A percentile compares a stretch with the other conserved stretches of the same genome.
Conservation (phyloP, 2,113 vertebrate genomes). For the Alethe diademata region DNA sequence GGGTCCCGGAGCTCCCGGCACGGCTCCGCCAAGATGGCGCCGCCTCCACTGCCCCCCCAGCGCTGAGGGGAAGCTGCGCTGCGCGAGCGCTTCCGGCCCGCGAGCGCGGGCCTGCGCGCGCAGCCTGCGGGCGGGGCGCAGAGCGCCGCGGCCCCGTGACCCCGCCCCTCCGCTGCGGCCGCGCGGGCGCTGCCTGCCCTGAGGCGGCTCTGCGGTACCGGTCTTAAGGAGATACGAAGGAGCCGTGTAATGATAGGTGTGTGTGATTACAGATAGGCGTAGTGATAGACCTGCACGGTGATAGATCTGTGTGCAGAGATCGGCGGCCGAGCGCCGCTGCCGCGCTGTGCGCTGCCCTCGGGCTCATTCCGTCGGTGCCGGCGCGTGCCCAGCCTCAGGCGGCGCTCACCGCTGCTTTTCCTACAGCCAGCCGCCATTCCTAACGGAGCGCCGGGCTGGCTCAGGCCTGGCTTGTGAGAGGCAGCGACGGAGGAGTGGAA, state of each 20-base stretch:
- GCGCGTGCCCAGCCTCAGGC: background rate
- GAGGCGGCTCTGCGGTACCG: fast-evolving
- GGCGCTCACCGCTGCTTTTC: fast-evolving
- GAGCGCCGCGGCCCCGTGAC: background rate
- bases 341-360: background rate
- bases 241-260: fast-evolving
- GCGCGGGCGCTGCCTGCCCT: fast-evolving
- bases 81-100: background rate
- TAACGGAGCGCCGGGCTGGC: fast-evolving
- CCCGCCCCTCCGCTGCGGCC: fast-evolving
- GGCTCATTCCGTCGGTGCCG: background rate
- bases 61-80: background rate
- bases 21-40: constrained; percentile 48
- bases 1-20: background rate
- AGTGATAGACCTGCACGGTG: fast-evolving
- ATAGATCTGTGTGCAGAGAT: fast-evolving
- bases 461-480: fast-evolving
- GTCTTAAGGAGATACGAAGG: fast-evolving
- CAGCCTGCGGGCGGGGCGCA: background rate
- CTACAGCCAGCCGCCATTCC: fast-evolving
- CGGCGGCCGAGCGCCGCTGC: background rate
- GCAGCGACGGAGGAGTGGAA: fast-evolving
- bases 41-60: background rate
- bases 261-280: fast-evolving
- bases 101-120: background rate